Conservation (phyloP, 2,888 invertebrate genomes). For the Theretra japonica region DNA sequence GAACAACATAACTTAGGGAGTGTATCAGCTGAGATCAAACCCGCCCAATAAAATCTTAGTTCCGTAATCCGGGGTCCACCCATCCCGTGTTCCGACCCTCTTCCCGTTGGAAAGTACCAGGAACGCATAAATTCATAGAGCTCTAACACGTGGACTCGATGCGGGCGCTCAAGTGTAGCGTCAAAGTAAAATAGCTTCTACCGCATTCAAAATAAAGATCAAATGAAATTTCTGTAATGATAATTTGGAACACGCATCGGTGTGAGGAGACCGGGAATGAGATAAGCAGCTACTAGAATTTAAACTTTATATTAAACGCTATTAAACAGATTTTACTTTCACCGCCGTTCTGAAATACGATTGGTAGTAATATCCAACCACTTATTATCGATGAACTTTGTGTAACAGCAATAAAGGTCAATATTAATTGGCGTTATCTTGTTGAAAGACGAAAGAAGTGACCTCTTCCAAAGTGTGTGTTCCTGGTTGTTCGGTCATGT, state of each 20-base stretch:
- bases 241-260: not conserved
- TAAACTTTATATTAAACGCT: not conserved
- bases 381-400: slow-evolving; percentile 35
- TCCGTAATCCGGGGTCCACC: slow-evolving; percentile 41
- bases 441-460: slow-evolving; percentile 1
- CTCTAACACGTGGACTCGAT: not conserved
- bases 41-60: slow-evolving; percentile 31
- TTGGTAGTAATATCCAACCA: not conserved
- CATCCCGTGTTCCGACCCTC: slow-evolving; percentile 63
- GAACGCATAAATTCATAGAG: slow-evolving; percentile 43
- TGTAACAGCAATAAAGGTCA: slow-evolving; percentile 25
- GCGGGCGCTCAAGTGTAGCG: not conserved
- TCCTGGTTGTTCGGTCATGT: slow-evolving; percentile 60
- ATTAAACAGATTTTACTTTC: not conserved
- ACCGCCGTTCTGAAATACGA: not conserved
- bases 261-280: slow-evolving; percentile 1
- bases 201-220: not conserved
- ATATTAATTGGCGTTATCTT: slow-evolving; percentile 34
- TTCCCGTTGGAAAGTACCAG: slow-evolving; percentile 55
- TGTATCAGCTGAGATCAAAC: not conserved
- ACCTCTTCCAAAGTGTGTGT: slow-evolving; percentile 42
- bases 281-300: no score
- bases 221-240: not conserved
- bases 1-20: no score
- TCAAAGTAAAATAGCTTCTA: not conserved